Conservation (phyloP, 2,113 vertebrate genomes). For the Sinocyclocheilus rhinocerous region DNA sequence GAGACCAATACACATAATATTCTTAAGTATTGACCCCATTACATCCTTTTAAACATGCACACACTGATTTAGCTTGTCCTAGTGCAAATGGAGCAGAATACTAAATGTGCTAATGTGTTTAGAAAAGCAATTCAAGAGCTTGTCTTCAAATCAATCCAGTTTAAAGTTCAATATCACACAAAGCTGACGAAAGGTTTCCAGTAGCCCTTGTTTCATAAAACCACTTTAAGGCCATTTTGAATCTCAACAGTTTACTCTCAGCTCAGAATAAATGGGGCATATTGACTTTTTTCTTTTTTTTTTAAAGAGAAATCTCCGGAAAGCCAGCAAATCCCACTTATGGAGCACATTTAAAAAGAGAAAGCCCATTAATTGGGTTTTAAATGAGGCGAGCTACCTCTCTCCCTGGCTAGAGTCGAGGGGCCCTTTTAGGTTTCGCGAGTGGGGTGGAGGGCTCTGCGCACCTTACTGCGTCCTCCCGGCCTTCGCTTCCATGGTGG, state of each 20-base stretch:
- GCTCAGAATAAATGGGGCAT: conserved; percentile 50
- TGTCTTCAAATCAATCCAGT: conserved; percentile 42
- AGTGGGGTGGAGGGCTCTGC: conserved; percentile 65
- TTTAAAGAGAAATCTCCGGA: conserved; percentile 46
- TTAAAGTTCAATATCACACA: conserved; percentile 39
- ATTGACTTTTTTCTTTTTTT: conserved; percentile 55
- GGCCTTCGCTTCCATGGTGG: conserved; percentile 58
- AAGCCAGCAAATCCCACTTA: conserved; percentile 60
- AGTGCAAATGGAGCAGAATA: not conserved
- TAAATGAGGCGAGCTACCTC: conserved; percentile 60
- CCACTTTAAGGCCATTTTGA: conserved; percentile 47
- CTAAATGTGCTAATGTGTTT: conserved; percentile 18
- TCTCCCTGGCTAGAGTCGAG: conserved; percentile 52
- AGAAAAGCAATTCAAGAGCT: conserved; percentile 26
- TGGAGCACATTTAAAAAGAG: conserved; percentile 53
- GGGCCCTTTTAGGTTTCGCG: conserved; percentile 65
- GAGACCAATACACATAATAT: not conserved
- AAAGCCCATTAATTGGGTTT: conserved; percentile 66
- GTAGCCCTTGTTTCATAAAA: conserved; percentile 40
- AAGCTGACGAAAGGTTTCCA: conserved; percentile 38
- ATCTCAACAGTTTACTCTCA: conserved; percentile 44
- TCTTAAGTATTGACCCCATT: not conserved
- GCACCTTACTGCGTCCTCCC: conserved; percentile 67
- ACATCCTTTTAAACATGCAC: not conserved
- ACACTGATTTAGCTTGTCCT: not conserved